phyloP scores from a whole-genome alignment of 2,113 vertebrate genomes.

The Thamnaconus septentrionalis region DNA sequence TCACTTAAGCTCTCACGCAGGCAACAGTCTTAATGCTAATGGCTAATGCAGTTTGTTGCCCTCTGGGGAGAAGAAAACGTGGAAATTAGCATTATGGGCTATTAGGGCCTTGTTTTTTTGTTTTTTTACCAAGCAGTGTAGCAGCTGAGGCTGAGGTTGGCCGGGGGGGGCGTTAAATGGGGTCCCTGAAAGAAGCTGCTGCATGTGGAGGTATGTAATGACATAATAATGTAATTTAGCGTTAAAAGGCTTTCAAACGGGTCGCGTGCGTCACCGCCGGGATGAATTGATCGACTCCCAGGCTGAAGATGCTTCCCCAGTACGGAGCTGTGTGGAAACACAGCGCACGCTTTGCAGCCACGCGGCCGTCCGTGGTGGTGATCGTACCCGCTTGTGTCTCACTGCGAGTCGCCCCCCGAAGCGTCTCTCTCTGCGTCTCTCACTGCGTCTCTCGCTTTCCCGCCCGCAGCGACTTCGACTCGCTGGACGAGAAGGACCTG shows the following conservation, averaged over 20 bases:
- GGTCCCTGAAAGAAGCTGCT: slow-evolving; percentile 6
- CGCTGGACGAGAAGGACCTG: slow-evolving; percentile 87
- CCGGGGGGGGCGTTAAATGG: background rate
- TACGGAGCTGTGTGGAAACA: too few species aligned
- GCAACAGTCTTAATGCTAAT: slow-evolving; percentile 36
- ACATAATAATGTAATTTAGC: background rate
- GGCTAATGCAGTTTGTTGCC: slow-evolving; percentile 49
- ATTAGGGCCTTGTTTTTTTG: slow-evolving; percentile 43
- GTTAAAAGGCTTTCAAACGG: slow-evolving; percentile 32
- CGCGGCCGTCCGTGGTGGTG: too few species aligned
- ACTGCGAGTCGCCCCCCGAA: too few species aligned
- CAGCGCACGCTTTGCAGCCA: too few species aligned
- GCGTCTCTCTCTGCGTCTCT: background rate
- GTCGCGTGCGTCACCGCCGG: background rate
- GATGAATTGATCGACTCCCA: too few species aligned
- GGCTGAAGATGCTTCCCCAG: too few species aligned
- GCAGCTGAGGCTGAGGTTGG: slow-evolving; percentile 20
- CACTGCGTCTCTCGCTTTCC: background rate
- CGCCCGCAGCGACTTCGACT: slow-evolving; percentile 86
- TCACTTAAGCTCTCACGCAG: slow-evolving; percentile 3
- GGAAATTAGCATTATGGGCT: slow-evolving; percentile 50
- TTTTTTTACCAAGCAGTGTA: slow-evolving; percentile 53
- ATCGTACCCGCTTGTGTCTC: background rate
- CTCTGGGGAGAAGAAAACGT: slow-evolving; percentile 22
- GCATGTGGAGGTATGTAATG: slow-evolving; percentile 3